Evolutionary conservation across 2,888 invertebrate genomes (phyloP).

Genomic region (Dryobota labecula): DNA sequence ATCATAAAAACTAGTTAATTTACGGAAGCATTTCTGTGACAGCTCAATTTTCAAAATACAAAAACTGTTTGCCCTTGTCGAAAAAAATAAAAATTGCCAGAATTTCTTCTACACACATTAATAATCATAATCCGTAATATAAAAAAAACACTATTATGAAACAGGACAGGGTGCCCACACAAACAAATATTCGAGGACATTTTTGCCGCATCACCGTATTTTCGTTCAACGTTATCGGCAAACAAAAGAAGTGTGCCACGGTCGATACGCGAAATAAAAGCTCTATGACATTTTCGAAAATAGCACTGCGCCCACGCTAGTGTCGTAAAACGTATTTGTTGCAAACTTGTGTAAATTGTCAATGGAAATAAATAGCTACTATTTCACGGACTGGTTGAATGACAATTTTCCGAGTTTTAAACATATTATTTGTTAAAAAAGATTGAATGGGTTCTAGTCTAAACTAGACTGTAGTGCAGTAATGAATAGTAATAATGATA

Average conservation of each 20-base stretch:
- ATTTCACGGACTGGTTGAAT: neutral
- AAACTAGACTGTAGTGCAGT: neutral
- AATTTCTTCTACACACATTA: neutral
- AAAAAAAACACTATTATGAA: neutral
- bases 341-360: slow-evolving; percentile 43
- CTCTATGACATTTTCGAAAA: slow-evolving; percentile 67
- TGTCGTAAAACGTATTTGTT: slow-evolving; percentile 48
- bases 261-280: slow-evolving; percentile 62
- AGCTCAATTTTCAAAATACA: slow-evolving; percentile 5
- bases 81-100: neutral
- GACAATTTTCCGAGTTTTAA: neutral
- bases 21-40: slow-evolving; percentile 31
- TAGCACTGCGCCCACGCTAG: slow-evolving; percentile 55
- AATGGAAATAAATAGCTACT: too few species aligned
- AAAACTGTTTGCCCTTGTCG: neutral
- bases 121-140: too few species aligned
- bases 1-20: slow-evolving; percentile 1
- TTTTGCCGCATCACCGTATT: slow-evolving; percentile 8
- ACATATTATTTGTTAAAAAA: neutral
- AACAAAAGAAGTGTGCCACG: slow-evolving; percentile 66
- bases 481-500: neutral
- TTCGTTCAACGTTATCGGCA: slow-evolving; percentile 27
- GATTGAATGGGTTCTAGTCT: neutral
- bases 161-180: slow-evolving; percentile 28
- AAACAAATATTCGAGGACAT: slow-evolving; percentile 28